A percentile compares a stretch with the other conserved stretches of the same genome.
These are phyloP conservation scores for Drosophila equinoxialis DNA, from an alignment of 1,140 invertebrate genomes.

Conservation along the genomic window DNA sequence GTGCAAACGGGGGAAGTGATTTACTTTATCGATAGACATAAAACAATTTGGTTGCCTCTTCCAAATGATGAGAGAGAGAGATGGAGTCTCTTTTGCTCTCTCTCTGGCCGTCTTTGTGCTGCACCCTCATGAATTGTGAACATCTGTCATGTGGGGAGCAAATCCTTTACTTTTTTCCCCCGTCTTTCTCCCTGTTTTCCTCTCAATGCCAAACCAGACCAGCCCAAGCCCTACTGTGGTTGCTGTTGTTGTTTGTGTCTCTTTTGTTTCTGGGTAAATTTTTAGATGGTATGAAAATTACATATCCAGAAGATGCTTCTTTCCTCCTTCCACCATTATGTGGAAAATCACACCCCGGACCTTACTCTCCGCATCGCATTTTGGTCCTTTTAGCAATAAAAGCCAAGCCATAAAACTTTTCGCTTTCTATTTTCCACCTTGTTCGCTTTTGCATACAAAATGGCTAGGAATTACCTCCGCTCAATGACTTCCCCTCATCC, in stretches of 20 bases:
- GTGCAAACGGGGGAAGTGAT: slow-evolving; percentile 59
- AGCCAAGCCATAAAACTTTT: slow-evolving; percentile 33
- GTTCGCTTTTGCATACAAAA: slow-evolving; percentile 56
- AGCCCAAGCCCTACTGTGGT: background rate
- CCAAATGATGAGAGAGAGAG: slow-evolving; percentile 17
- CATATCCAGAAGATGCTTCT: slow-evolving; percentile 25
- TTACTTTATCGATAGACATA: slow-evolving; percentile 75
- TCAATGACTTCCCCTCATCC: background rate
- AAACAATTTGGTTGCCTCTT: slow-evolving; percentile 64
- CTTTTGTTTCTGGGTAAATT: slow-evolving; percentile 38
- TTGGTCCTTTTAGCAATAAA: slow-evolving; percentile 21
- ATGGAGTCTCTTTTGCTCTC: background rate
- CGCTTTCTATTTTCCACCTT: slow-evolving; percentile 57
- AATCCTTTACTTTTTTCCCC: background rate
- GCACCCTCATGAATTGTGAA: slow-evolving; percentile 15
- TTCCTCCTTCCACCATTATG: background rate
- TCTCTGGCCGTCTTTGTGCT: slow-evolving; percentile 8
- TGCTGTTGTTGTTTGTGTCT: slow-evolving; percentile 26
- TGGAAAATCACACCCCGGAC: background rate
- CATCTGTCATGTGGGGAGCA: slow-evolving; percentile 21
- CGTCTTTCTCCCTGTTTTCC: background rate
- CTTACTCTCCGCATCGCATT: background rate
- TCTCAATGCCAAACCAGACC: background rate
- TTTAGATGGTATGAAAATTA: slow-evolving; percentile 70
- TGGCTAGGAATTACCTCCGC: slow-evolving; percentile 39